Base-by-base conservation (phyloP, 1,140 invertebrate genomes). In the Belonocnema kinseyi region DNA sequence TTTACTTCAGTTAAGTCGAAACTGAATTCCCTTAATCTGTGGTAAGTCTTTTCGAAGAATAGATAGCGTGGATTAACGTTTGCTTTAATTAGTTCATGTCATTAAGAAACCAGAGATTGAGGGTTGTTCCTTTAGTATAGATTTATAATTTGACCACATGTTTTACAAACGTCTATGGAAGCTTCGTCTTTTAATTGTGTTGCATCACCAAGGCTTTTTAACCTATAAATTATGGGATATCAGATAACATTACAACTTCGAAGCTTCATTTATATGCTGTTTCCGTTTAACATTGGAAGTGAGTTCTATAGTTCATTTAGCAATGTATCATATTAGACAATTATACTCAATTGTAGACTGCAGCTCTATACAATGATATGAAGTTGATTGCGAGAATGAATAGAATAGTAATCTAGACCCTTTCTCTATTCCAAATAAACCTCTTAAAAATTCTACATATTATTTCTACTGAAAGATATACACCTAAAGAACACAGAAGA, bases 321-420 rank as follows among this genome's bases (percentile, higher is more conserved):
- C 61, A 66, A 66, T 66, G 40, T 33, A 66, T 66, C 21, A 33
- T 66, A 33, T 66, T n/a, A 46, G 61, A 40, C 61, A 66, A 66
- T 66, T 66, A 33, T 40, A 46, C 13, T 40, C 26, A 14, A 40
- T 46, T 66, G 61, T 66, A 66, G 40, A 66, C 26, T 66, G 40
- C 61, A 66, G 40, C 33, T 66, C 56, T 61, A 14, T 61, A 61
- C 56, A 66, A 66, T 40, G 40, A 21, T 40, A 66, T 66, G 16
- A 40, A n/a, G 61, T 26, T 66, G 26, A 26, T 40, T 66, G 14
- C 61, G 26, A 33, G 26, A n/a, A 40, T 66, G 61, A 66, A 33
- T 66, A 66, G 40, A 66, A 66, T 66, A 46, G 26, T 66, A 66
- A 66, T 66, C 33, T 40, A 66, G n/a, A 66, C 26, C 33, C 16